phyloP scores from a whole-genome alignment of 1,140 invertebrate species.

The Diorhabda sublineata region DNA sequence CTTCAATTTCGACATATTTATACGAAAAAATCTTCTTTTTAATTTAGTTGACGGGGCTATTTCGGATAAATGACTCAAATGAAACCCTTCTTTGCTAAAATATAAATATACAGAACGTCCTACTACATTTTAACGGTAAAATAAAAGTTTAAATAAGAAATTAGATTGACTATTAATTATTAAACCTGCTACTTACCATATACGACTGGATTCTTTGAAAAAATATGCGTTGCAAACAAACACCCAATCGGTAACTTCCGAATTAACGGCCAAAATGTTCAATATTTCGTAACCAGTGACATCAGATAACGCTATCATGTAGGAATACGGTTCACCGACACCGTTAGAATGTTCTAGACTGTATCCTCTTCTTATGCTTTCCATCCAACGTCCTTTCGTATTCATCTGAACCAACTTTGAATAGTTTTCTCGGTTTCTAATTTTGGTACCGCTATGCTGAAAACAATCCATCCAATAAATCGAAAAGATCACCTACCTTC shows the following conservation, averaged over 20 bases:
- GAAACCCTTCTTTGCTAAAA: conserved; percentile 59
- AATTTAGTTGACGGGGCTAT: conserved; percentile 49
- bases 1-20: conserved; percentile 60
- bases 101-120: conserved; percentile 4
- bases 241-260: conserved; percentile 65
- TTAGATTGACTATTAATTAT: not conserved
- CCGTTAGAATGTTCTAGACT: conserved; percentile 43
- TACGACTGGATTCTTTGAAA: conserved; percentile 50
- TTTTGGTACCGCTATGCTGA: conserved; percentile 41
- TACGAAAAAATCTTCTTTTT: conserved; percentile 55
- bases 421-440: conserved; percentile 26
- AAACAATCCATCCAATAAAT: conserved; percentile 14
- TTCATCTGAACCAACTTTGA: conserved; percentile 23
- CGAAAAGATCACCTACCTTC: not conserved
- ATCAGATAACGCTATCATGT: conserved; percentile 59
- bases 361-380: conserved; percentile 48
- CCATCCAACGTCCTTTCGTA: conserved; percentile 49
- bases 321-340: conserved; percentile 44
- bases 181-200: conserved; percentile 56
- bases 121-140: not conserved
- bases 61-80: conserved; percentile 61
- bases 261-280: conserved; percentile 57
- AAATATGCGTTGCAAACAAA: conserved; percentile 63
- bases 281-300: conserved; percentile 53
- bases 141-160: not conserved